Base-by-base conservation (phyloP, 2,888 invertebrate genomes). In the Scaptomyza polygonia region DNA sequence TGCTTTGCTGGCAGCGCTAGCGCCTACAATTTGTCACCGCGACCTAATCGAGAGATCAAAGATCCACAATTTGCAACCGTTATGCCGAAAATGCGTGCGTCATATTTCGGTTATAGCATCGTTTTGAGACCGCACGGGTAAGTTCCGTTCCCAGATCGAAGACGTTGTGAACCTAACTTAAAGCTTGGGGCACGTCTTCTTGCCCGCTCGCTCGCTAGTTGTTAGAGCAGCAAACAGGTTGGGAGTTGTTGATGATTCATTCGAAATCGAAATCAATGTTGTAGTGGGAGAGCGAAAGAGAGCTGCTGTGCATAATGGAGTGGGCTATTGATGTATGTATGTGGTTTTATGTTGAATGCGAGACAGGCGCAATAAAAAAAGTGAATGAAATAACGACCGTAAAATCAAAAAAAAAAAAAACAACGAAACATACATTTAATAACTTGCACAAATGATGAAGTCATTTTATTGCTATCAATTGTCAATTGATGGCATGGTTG, bases 21-120 rank as follows among this genome's bases (percentile, higher is more conserved):
- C 34, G 77, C 86, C 44, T 92, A 91, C 71, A 92, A 92, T 65
- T 72, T 92, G 52, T 92, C 92, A 34, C 92, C 92, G 12, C 86
- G 86, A 36, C 91, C 92, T 27, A 92, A 92, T 83, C 61, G 62
- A 18, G 76, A 88, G 65, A 85, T 92, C 59, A 79, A 62, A 63
- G 91, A 91, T 73, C 91, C 92, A 30, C 86, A 89, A 61, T 68
- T 90, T 16, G 68, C 71, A 18, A 90, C 87, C 36, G 54, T 9
- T 3, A 62, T 90, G 69, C 82, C 88, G 32, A 90, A 91, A 81
- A 75, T 88, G 67, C 88, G 89, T 61, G 88, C 91, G 56, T 91
- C 92, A 72, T 92, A 91, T 79, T 91, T 91, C 74, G 92, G 91
- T 55, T 91, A 85, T 55, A 88, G 76, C 39, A 65, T 91, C 61